Base-by-base conservation (phyloP, 1,140 invertebrate genomes). In the Amphibalanus amphitrite region DNA sequence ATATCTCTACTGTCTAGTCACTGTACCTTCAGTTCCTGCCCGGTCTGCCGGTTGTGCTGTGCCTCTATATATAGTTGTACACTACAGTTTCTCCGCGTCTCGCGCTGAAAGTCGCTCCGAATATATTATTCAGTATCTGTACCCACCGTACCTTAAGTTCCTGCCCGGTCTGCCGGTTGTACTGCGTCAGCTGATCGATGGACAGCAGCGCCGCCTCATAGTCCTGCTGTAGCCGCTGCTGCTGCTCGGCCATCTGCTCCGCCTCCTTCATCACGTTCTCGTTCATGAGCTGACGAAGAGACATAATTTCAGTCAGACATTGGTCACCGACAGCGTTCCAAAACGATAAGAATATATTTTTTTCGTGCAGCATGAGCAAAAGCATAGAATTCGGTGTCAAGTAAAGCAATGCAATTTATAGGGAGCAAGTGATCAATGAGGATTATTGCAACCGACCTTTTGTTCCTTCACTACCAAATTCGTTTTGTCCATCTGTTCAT, bases 161-260 rank as follows among this genome's bases (percentile, higher is more conserved):
- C 10, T 13, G 10, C 10, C 10, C 17, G 23, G 13, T 1, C 10
- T 25, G 29, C 17, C 33, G 68, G 68, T 38, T 69, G 10, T 69
- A 1, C 33, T 69, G 29, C 6, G 29, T 69, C 68, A 30, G 68
- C 68, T 69, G 29, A 6, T 30, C 33, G 13, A 69, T 69, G 29
- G 10, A 17, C 33, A 30, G 68, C 29, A 30, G 68, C 10, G 29
- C 4, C 20, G 33, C 17, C 29, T 69, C 68, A 20, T 69, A 30
- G 29, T 71, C 71, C 28, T 69, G 38, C 30, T 47, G 17, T 4
- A 71, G 47, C 10, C 59, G 33, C 13, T 71, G 20, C 20, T 33
- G 30, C 71, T 71, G 40, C n/a, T 71, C 71, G 33, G 30, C n/a
- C 20, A 71, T 71, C 33, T 71, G 33, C 38, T 71, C 71, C 4